Percentiles rank a stretch among this genome's conserved stretches.
phyloP scores from a whole-genome alignment of 1,140 invertebrate genomes.

The Caenorhabditis elegans region WBcel235 BX284604.4:11030501-11031000 shows the following conservation, averaged over 20 bases:
- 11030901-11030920: slow-evolving; percentile 15
- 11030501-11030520: neutral
- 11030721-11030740: neutral
- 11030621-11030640: too few species aligned
- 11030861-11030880: slow-evolving; percentile 21
- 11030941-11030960: neutral
- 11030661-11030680: too few species aligned
- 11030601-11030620: too few species aligned
- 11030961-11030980: neutral
- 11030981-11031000: slow-evolving; percentile 14
- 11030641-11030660: too few species aligned
- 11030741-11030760: slow-evolving; percentile 12
- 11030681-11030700: too few species aligned
- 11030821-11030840: neutral
- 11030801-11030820: neutral
- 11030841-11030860: neutral
- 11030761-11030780: neutral
- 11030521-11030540: neutral
- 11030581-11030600: too few species aligned
- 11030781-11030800: slow-evolving; percentile 12
- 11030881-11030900: slow-evolving; percentile 2
- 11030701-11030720: neutral
- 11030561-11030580: too few species aligned
- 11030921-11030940: slow-evolving; percentile 12
- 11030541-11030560: neutral